phyloP scores from a whole-genome alignment of 2,797 vertebrate genomes.

The Dryobates pubescens region DNA sequence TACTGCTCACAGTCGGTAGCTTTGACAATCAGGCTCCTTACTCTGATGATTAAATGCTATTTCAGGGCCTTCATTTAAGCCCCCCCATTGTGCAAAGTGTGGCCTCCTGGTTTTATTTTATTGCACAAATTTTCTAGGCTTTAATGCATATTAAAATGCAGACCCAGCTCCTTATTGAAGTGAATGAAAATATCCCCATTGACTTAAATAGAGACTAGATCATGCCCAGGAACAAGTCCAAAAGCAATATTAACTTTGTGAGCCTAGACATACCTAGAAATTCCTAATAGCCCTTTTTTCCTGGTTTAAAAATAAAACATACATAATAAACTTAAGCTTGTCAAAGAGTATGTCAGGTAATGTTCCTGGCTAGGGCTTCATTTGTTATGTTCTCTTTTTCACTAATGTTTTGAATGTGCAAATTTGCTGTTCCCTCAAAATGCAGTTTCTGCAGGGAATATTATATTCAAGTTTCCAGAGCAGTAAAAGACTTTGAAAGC shows the following conservation, averaged over 20 bases:
- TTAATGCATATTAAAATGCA: slow-evolving; percentile 17
- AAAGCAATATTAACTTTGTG: slow-evolving; percentile 49
- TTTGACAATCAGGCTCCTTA: slow-evolving; percentile 44
- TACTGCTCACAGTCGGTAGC: background rate
- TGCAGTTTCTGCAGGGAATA: background rate
- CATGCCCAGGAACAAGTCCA: slow-evolving; percentile 33
- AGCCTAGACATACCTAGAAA: background rate
- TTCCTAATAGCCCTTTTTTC: slow-evolving; percentile 9
- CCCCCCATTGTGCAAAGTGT: background rate
- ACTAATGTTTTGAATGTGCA: background rate
- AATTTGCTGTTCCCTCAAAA: background rate
- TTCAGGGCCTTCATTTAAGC: background rate
- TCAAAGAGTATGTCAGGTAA: background rate
- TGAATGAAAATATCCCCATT: background rate
- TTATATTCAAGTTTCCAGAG: background rate
- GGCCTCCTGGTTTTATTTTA: slow-evolving; percentile 43
- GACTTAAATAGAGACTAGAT: slow-evolving; percentile 43
- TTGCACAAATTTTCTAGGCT: slow-evolving; percentile 20
- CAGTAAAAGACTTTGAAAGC: background rate
- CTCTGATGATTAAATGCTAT: slow-evolving; percentile 24
- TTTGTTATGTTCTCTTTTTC: background rate
- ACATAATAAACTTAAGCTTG: background rate
- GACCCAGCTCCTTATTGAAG: background rate
- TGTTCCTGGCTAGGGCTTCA: background rate
- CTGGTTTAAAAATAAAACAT: background rate